Conservation (phyloP, 2,888 invertebrate species). For the Dusona sp. region DNA sequence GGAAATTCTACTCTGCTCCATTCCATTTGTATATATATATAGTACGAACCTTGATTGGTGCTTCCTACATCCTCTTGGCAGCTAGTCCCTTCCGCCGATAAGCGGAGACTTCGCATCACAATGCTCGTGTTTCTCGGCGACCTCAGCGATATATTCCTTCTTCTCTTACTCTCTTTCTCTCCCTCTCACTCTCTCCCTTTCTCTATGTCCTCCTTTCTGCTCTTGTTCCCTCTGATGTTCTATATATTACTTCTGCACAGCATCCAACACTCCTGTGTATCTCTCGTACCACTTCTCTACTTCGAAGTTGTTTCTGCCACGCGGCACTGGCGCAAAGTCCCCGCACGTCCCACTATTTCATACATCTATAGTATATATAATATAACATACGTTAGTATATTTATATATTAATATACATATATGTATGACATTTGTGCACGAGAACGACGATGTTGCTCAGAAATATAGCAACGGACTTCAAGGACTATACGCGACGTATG, state of each 20-base stretch:
- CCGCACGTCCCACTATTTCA: conserved; percentile 41
- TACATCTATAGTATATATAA: conserved; percentile 33
- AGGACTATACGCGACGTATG: conserved; percentile 65
- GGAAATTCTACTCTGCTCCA: conserved; percentile 11
- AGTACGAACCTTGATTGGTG: conserved; percentile 77
- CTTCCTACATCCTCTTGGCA: conserved; percentile 78
- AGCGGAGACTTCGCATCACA: conserved; percentile 66
- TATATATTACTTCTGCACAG: conserved; percentile 42
- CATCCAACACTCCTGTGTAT: conserved; percentile 46
- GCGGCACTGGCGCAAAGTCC: conserved; percentile 58
- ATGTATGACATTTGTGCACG: conserved; percentile 13
- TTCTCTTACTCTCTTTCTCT: conserved; percentile 13
- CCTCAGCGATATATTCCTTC: conserved; percentile 64
- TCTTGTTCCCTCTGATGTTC: not conserved
- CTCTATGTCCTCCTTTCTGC: not conserved
- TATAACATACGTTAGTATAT: not conserved
- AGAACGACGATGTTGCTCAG: conserved; percentile 60
- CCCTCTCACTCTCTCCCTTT: conserved; percentile 15
- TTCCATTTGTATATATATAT: conserved; percentile 24
- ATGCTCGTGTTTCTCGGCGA: conserved; percentile 60
- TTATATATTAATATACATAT: not conserved
- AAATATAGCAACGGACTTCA: conserved; percentile 63
- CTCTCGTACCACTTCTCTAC: conserved; percentile 46
- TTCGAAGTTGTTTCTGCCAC: conserved; percentile 51
- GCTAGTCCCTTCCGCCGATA: conserved; percentile 75